Base-by-base conservation (phyloP, 2,797 vertebrate species). In the Chelon auratus region DNA sequence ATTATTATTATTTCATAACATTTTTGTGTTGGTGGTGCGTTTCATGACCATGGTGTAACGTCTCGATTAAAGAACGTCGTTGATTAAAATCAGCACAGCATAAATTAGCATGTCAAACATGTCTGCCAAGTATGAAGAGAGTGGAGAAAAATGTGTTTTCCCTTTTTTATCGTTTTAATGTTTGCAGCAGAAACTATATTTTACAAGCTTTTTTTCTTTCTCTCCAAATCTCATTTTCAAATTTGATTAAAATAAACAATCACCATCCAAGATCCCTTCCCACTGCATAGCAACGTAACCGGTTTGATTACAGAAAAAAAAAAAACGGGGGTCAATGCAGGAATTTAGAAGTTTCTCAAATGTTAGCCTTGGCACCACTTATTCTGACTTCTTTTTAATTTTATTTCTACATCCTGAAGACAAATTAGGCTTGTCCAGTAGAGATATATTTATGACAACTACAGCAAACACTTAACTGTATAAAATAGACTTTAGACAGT, bases 21-120 rank as follows among this genome's bases (percentile, higher is more conserved):
- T 72, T 8, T 58, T 64, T 66, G 68, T 48, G 47, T 37, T 37
- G 36, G 40, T 65, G 36, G 36, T 65, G 70, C 9, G 36, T 42
- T 68, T 63, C 17, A 56, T 15, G 42, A 56, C 15, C 4, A 42
- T 72, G 22, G 20, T 14, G 3, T 74, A 62, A 67, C 9, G 13
- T 26, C 57, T 70, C 62, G 68, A 83, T 78, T 71, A 56, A 68
- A 80, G 52, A 69, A 76, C 55, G 42, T 78, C 22, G 10, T 30
- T 65, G 73, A 63, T 77, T 9, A 60, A 67, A 66, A 75, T 68
- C 18, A 72, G n/a, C 45, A 65, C 9, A 15, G 36, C 37, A 39
- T 22, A 62, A 64, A 66, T 33, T n/a, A 61, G 68, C 0, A 4
- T 8, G 47, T 62, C 58, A 37, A 40, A 62, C 20, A 79, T 5